phyloP scores from a whole-genome alignment of 2,888 invertebrate genomes.

The Nineta flava region DNA sequence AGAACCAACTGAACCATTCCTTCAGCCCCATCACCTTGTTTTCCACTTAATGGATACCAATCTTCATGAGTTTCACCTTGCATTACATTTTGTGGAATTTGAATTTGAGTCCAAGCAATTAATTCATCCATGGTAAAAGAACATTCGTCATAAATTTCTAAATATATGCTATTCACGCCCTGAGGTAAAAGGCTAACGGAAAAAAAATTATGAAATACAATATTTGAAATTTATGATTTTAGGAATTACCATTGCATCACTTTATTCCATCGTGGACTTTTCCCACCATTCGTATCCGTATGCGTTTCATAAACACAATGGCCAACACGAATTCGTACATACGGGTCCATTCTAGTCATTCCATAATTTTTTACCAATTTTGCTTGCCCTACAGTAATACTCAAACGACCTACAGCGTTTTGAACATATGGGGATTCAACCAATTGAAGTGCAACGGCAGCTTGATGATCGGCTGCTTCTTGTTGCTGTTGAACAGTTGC shows the following conservation, averaged over 20 bases:
- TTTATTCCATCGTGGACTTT: constrained; percentile 92
- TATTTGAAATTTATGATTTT: neutral
- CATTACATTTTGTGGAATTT: constrained; percentile 70
- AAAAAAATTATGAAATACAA: neutral
- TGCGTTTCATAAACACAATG: constrained; percentile 93
- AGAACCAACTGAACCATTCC: constrained; percentile 86
- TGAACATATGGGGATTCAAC: constrained; percentile 34
- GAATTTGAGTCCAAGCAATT: constrained; percentile 85
- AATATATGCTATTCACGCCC: constrained; percentile 73
- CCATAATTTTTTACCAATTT: constrained; percentile 91
- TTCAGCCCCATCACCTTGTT: constrained; percentile 87
- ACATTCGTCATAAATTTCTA: constrained; percentile 95
- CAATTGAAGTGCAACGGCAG: constrained; percentile 55
- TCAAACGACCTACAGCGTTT: constrained; percentile 51
- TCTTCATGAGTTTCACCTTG: constrained; percentile 85
- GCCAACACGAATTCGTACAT: constrained; percentile 80
- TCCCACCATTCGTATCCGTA: constrained; percentile 86
- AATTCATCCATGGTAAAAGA: constrained; percentile 93
- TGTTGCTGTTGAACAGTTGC: constrained; percentile 45
- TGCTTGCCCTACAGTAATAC: constrained; percentile 78
- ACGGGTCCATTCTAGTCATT: constrained; percentile 90
- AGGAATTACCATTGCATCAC: constrained; percentile 68
- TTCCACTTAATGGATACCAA: constrained; percentile 87
- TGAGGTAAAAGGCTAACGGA: constrained; percentile 64
- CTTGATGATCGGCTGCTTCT: constrained; percentile 62